Base-by-base conservation (phyloP, 2,888 invertebrate species). In the Coenonympha arcania region DNA sequence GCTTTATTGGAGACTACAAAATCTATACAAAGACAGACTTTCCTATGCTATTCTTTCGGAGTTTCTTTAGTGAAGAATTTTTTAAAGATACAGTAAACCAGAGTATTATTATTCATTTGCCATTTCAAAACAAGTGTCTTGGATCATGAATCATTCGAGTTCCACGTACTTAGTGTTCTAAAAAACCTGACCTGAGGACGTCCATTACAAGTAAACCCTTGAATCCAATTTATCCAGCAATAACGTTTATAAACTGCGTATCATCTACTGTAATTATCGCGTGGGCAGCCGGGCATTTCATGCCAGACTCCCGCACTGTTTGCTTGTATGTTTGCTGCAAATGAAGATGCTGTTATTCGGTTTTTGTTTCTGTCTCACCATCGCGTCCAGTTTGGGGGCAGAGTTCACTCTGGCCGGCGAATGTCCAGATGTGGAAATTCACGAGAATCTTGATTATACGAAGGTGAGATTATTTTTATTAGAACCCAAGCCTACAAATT, bases 221-320 rank as follows among this genome's bases (percentile, higher is more conserved):
- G 55, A 45, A 50, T 55, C 52, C 61, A 68, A 69, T 65, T 66
- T 58, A 59, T 16, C 50, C 36, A 49, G 57, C 62, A 67, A 67
- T 68, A 64, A 62, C 61, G 39, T 24, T 65, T 70, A 30, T 33
- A 42, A 46, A 37, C 44, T 31, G 15, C 31, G 36, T 33, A 46
- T 71, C 65, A 84, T 84, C n/a, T 80, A 78, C 57, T 44, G 77
- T 83, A 82, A 85, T 79, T 80, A 81, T 64, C 56, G 66, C 57
- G 77, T 79, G 68, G 80, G 81, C 63, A 54, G 50, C 48, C 54
- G 58, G 55, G 58, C 81, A 82, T 66, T 80, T 66, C 55, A 57
- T 59, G 62, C 55, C 60, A 57, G 52, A 61, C 58, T 52, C 52
- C 66, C 65, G 59, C 44, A 45, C 63, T 28, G 59, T 47, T 37